phyloP scores from a whole-genome alignment of 2,113 vertebrate genomes.

The Sarotherodon lohbergeri region DNA sequence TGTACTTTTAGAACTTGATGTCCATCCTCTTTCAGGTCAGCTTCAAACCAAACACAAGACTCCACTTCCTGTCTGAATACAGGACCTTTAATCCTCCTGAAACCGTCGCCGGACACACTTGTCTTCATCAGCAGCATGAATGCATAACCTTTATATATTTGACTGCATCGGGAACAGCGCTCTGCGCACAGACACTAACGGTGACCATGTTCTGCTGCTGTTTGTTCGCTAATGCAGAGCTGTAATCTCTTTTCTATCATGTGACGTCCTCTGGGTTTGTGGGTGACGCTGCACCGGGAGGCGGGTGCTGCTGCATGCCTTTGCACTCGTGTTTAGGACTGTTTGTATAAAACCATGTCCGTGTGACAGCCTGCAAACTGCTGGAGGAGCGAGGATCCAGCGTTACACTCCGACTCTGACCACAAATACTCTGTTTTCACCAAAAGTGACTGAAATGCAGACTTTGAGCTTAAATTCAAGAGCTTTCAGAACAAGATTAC shows the following conservation, averaged over 20 bases:
- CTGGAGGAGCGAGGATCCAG: background rate
- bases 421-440: background rate
- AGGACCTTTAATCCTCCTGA: conserved; percentile 9
- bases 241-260: background rate
- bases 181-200: background rate
- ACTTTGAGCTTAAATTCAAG: background rate
- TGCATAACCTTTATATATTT: background rate
- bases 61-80: background rate
- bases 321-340: background rate
- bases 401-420: background rate
- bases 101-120: background rate
- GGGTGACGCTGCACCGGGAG: background rate
- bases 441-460: background rate
- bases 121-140: background rate
- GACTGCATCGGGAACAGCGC: background rate
- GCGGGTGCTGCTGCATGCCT: background rate
- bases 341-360: background rate
- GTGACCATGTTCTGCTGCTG: background rate
- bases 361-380: background rate
- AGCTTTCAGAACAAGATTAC: background rate
- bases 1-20: background rate
- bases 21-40: background rate
- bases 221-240: background rate
- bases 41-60: background rate
- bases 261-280: background rate